Evolutionary conservation across 2,113 vertebrate species (phyloP).

Genomic region (Megaleporinus macrocephalus): DNA sequence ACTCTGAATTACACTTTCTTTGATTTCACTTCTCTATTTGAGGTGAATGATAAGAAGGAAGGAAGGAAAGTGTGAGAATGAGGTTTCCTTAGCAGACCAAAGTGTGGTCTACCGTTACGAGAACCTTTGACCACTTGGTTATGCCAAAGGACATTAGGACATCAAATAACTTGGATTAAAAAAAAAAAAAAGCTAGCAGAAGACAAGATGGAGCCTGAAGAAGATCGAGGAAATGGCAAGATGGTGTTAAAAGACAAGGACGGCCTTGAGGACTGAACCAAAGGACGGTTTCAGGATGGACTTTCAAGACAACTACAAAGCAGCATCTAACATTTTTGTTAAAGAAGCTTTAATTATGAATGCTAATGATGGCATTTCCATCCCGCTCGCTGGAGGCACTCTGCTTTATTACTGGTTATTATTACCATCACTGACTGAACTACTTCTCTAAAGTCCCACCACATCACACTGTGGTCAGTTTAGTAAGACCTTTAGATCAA

Average conservation of each 20-base stretch:
- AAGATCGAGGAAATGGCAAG: neutral
- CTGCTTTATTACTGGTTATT: neutral
- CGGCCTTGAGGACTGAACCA: neutral
- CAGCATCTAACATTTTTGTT: neutral
- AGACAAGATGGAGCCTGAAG: conserved; percentile 1
- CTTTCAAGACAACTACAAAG: neutral
- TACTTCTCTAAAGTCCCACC: neutral
- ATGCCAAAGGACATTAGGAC: neutral
- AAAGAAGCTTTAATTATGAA: neutral
- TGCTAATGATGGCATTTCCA: neutral
- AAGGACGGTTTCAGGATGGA: neutral
- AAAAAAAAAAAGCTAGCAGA: neutral
- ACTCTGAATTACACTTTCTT: neutral
- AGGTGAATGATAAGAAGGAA: neutral
- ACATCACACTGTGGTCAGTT: neutral
- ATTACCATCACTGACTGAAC: neutral
- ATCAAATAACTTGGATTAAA: neutral
- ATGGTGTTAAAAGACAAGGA: neutral
- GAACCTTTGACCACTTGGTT: conserved; percentile 17
- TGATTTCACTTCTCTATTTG: neutral
- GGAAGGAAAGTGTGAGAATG: conserved; percentile 3
- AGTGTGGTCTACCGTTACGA: conserved; percentile 4
- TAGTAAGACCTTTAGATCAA: neutral
- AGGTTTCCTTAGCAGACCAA: conserved; percentile 31
- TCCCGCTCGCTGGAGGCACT: neutral